These are phyloP conservation scores for Bicyclus anynana DNA, from an alignment of 1,140 invertebrate genomes.

Conservation along the genomic window DNA sequence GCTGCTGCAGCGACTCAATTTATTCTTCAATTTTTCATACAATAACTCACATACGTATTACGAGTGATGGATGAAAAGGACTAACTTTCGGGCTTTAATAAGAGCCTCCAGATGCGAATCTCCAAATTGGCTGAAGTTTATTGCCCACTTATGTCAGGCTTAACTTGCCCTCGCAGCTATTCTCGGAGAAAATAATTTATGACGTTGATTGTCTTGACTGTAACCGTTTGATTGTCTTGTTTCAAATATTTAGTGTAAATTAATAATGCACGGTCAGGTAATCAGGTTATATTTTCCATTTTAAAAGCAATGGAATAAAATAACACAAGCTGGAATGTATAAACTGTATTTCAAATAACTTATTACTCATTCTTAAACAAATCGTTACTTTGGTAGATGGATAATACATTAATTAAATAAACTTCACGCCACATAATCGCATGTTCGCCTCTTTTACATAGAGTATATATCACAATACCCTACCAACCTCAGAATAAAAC, in stretches of 20 bases:
- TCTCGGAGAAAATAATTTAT: slow-evolving; percentile 73
- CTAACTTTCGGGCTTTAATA: slow-evolving; percentile 77
- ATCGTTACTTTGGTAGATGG: too few relatives aligned
- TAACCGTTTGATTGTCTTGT: slow-evolving; percentile 47
- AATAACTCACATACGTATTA: slow-evolving; percentile 78
- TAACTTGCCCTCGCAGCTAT: slow-evolving; percentile 71
- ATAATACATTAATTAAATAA: too few relatives aligned
- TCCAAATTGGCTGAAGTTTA: slow-evolving; percentile 77
- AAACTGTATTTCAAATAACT: too few relatives aligned
- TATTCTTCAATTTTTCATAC: slow-evolving; percentile 78
- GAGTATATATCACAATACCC: too few relatives aligned
- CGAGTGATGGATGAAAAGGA: slow-evolving; percentile 77
- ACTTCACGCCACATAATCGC: too few relatives aligned
- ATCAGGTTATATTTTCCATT: too few relatives aligned
- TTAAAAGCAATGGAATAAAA: too few relatives aligned
- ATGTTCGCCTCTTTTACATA: too few relatives aligned
- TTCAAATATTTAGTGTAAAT: neutral
- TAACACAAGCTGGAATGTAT: too few relatives aligned
- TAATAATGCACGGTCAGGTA: too few relatives aligned
- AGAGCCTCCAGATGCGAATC: slow-evolving; percentile 76
- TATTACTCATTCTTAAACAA: too few relatives aligned
- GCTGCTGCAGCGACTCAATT: slow-evolving; percentile 76
- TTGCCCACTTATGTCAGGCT: slow-evolving; percentile 77
- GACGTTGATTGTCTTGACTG: slow-evolving; percentile 66
- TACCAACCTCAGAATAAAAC: too few relatives aligned